phyloP scores from a whole-genome alignment of 2,113 vertebrate species.

The Naja naja region DNA sequence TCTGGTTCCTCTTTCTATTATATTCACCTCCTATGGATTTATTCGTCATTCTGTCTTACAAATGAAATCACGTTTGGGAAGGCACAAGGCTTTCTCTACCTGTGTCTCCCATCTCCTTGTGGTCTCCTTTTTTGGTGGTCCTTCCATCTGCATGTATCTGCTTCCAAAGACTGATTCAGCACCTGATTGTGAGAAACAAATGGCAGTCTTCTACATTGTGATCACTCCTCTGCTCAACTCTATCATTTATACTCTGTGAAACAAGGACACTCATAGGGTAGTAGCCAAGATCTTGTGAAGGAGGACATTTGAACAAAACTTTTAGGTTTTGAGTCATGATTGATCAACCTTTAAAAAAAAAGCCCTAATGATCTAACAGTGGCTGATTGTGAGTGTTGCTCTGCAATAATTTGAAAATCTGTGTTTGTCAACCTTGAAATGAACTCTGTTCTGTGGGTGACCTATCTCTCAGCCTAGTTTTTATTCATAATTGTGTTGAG shows the following conservation, averaged over 20 bases:
- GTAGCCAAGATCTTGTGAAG: background rate
- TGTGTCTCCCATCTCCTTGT: conserved; percentile 48
- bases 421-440: too few species aligned
- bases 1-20: conserved; percentile 20
- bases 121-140: conserved; percentile 38
- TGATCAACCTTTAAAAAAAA: too few species aligned
- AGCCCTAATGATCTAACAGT: too few species aligned
- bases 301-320: background rate
- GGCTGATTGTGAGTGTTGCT: too few species aligned
- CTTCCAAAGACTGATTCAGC: background rate
- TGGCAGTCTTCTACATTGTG: background rate
- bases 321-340: background rate
- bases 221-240: background rate
- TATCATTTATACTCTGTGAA: background rate
- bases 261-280: conserved; percentile 1
- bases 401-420: too few species aligned
- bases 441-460: too few species aligned
- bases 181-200: background rate
- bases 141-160: background rate
- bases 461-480: too few species aligned
- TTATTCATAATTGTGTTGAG: too few species aligned
- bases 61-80: conserved; percentile 7
- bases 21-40: conserved; percentile 16
- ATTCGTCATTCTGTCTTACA: conserved; percentile 10
- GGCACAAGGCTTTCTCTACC: conserved; percentile 54